Conservation (phyloP, 2,888 invertebrate genomes). For the Acanthopleura granulata region DNA sequence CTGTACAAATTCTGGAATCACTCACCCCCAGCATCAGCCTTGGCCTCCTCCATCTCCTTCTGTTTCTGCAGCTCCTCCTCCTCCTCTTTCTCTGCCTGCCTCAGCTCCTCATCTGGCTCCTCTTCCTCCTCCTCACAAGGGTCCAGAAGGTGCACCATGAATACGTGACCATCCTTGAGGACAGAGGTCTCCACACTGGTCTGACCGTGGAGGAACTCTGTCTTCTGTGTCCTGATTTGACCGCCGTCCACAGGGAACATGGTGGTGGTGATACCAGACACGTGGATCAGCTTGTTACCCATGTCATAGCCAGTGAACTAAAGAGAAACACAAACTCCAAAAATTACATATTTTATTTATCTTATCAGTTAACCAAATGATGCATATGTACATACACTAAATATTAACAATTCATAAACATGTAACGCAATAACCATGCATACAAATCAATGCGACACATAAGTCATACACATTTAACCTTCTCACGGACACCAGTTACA, state of each 20-base stretch:
- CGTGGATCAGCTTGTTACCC: constrained; percentile 66
- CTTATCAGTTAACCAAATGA: too few relatives aligned
- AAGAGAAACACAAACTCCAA: too few relatives aligned
- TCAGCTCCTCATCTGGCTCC: constrained; percentile 31
- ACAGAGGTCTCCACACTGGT: constrained; percentile 58
- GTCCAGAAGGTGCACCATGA: constrained; percentile 66
- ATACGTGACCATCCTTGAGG: constrained; percentile 66
- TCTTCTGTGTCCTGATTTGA: constrained; percentile 63
- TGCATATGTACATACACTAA: too few relatives aligned
- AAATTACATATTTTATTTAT: too few relatives aligned
- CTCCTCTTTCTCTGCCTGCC: constrained; percentile 27
- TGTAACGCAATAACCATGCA: too few relatives aligned
- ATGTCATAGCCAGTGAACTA: constrained; percentile 68
- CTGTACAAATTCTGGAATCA: not conserved
- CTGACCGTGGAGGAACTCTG: constrained; percentile 60
- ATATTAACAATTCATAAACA: too few relatives aligned
- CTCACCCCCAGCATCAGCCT: constrained; percentile 16
- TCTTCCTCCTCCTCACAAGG: constrained; percentile 50
- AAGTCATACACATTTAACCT: too few relatives aligned
- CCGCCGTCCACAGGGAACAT: constrained; percentile 68
- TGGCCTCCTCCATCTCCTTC: constrained; percentile 17
- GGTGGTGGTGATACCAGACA: constrained; percentile 60
- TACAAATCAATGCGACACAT: too few relatives aligned
- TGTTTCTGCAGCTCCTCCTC: not conserved
- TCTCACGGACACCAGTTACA: too few relatives aligned